Evolutionary conservation across 2,888 invertebrate species (phyloP).

Genomic region (Eumerus sabulonum): DNA sequence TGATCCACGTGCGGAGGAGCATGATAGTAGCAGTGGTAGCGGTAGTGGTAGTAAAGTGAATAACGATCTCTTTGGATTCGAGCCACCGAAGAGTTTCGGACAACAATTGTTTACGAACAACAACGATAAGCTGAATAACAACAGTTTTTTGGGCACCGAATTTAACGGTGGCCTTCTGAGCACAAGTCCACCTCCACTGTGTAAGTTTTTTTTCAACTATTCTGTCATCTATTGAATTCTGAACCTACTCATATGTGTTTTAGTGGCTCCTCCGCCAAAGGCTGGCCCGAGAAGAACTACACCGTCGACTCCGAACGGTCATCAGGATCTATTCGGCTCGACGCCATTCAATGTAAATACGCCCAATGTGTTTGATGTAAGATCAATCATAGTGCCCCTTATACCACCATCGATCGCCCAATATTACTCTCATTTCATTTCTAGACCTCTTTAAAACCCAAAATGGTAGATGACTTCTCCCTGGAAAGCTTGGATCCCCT

Average conservation of each 20-base stretch:
- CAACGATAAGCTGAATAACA: slow-evolving; percentile 74
- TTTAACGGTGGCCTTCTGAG: slow-evolving; percentile 72
- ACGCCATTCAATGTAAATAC: slow-evolving; percentile 83
- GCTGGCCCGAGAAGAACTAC: slow-evolving; percentile 81
- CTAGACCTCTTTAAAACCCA: slow-evolving; percentile 88
- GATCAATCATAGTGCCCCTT: slow-evolving; percentile 26
- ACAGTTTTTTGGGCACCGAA: slow-evolving; percentile 74
- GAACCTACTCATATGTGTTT: no score
- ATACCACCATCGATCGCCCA: slow-evolving; percentile 2
- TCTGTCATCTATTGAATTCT: slow-evolving; percentile 5
- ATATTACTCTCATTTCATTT: slow-evolving; percentile 74
- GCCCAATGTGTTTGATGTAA: slow-evolving; percentile 77
- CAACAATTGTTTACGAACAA: slow-evolving; percentile 80
- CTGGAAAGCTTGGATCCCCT: slow-evolving; percentile 96
- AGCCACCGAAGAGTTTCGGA: slow-evolving; percentile 78
- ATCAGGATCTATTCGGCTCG: slow-evolving; percentile 89
- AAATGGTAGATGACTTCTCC: slow-evolving; percentile 89
- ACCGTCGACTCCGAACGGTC: slow-evolving; percentile 75
- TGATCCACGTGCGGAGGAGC: slow-evolving; percentile 92
- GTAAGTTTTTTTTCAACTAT: slow-evolving; percentile 80
- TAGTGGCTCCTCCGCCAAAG: slow-evolving; percentile 95
- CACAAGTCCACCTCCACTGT: slow-evolving; percentile 83
- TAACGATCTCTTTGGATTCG: slow-evolving; percentile 79
- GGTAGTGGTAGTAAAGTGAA: slow-evolving; percentile 74
- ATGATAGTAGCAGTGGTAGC: slow-evolving; percentile 75